Percentiles rank a stretch among this genome's conserved stretches.
Conservation (phyloP, 2,113 vertebrate genomes). For the Etheostoma spectabile region DNA sequence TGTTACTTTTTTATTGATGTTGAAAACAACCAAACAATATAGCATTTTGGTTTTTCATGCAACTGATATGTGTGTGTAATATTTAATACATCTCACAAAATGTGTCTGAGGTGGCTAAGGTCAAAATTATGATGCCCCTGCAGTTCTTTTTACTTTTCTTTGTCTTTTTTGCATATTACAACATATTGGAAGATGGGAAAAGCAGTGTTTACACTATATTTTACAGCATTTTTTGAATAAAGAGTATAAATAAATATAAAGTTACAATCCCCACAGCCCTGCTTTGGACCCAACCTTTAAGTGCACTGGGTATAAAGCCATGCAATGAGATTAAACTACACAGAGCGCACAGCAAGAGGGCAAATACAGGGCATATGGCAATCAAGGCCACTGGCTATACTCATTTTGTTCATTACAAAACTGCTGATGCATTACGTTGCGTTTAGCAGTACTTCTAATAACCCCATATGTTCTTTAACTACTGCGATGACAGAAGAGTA, state of each 20-base stretch:
- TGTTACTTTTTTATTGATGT: not conserved
- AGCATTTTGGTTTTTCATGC: not conserved
- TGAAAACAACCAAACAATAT: not conserved
- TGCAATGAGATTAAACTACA: constrained; percentile 22
- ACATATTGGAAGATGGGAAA: not conserved
- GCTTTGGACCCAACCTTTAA: not conserved
- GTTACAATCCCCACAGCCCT: not conserved
- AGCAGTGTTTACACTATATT: not conserved
- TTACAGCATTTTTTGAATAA: not conserved
- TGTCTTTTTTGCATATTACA: not conserved
- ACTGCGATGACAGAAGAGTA: not conserved
- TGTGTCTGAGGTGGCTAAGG: not conserved
- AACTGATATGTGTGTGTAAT: not conserved
- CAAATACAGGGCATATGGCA: constrained; percentile 59
- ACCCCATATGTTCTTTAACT: constrained; percentile 45
- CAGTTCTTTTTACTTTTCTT: not conserved
- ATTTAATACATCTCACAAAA: not conserved
- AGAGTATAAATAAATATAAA: not conserved
- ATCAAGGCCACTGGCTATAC: constrained; percentile 47
- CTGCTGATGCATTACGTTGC: constrained; percentile 51
- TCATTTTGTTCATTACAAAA: constrained; percentile 56
- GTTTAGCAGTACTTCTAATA: constrained; percentile 39
- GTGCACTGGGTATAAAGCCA: constrained; percentile 12
- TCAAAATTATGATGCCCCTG: not conserved
- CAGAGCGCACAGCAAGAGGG: constrained; percentile 7